Percentiles rank a stretch among this genome's conserved stretches.
phyloP scores from a whole-genome alignment of 2,797 vertebrate genomes.

The Cryptoprocta ferox region DNA sequence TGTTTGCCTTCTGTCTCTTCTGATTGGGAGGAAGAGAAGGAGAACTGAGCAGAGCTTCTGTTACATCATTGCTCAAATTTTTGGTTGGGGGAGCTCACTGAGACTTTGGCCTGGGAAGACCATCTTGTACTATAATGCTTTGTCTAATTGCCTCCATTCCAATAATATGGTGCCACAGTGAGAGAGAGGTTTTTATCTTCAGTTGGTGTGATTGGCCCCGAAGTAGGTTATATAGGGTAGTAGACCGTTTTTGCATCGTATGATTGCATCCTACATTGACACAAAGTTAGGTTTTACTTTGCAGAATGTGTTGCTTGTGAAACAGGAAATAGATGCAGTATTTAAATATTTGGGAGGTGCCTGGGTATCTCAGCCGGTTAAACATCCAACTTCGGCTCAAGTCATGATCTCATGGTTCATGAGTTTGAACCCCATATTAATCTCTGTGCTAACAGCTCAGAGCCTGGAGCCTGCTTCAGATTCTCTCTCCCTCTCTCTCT shows the following conservation, averaged over 20 bases:
- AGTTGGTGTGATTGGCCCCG: neutral
- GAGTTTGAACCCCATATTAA: too few species aligned
- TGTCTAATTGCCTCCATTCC: neutral
- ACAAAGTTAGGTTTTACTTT: neutral
- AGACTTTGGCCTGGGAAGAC: neutral
- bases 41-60: neutral
- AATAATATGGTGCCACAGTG: neutral
- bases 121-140: neutral
- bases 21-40: neutral
- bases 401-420: too few species aligned
- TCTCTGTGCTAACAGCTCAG: too few species aligned
- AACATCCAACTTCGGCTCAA: too few species aligned
- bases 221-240: neutral
- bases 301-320: neutral
- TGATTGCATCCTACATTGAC: neutral
- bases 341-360: constrained; percentile 18
- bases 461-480: too few species aligned
- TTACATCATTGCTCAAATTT: neutral
- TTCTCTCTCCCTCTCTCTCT: too few species aligned
- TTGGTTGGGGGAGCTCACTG: neutral
- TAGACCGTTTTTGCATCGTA: neutral
- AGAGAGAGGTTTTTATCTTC: neutral
- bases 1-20: neutral
- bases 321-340: neutral
- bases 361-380: too few species aligned